Evolutionary conservation across 2,888 invertebrate genomes (phyloP).

Genomic region (Allacma fusca): DNA sequence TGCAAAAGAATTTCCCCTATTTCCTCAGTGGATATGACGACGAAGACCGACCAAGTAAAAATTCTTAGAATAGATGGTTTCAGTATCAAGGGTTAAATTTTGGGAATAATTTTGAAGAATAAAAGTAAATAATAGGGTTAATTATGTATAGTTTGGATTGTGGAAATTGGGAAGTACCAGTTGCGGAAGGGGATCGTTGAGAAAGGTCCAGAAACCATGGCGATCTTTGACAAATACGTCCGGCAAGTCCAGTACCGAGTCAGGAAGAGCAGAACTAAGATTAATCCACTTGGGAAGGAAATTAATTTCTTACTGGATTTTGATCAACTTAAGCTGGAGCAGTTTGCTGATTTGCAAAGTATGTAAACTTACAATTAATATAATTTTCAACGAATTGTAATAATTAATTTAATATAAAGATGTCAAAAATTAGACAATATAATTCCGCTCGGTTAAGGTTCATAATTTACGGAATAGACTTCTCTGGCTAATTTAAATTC

Average conservation of each 20-base stretch:
- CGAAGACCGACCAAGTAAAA: background rate
- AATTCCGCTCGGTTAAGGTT: too few species aligned
- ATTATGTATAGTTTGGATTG: conserved; percentile 12
- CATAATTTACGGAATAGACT: too few species aligned
- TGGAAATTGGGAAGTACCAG: background rate
- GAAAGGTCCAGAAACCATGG: background rate
- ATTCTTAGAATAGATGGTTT: too few species aligned
- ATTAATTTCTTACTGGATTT: conserved; percentile 15
- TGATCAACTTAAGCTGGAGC: background rate
- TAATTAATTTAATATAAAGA: background rate
- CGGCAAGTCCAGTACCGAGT: background rate
- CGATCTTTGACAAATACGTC: conserved; percentile 1
- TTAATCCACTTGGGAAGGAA: background rate
- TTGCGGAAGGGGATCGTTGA: background rate
- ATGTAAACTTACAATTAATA: too few species aligned
- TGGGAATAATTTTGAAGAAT: too few species aligned
- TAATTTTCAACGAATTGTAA: background rate
- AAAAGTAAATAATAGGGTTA: too few species aligned
- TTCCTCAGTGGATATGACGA: conserved; percentile 7
- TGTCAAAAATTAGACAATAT: background rate
- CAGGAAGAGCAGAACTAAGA: background rate
- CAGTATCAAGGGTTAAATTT: too few species aligned
- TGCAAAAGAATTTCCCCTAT: background rate
- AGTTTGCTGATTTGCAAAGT: conserved; percentile 20
- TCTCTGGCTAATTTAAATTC: too few species aligned